Evolutionary conservation across 2,113 vertebrate species (phyloP).

Genomic region (Martes martes): DNA sequence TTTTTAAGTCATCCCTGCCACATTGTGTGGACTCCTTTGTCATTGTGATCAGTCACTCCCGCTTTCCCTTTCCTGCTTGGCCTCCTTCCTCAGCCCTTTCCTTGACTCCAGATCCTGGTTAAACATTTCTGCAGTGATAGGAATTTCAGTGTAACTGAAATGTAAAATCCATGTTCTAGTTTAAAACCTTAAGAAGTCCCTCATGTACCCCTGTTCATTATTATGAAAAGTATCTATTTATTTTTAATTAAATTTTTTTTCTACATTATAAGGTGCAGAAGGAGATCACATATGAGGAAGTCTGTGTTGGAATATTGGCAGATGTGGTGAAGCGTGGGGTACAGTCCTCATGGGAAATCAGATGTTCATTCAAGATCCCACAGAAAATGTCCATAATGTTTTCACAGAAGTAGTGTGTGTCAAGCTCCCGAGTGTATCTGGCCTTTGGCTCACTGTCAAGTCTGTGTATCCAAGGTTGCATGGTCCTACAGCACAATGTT

Average conservation of each 20-base stretch:
- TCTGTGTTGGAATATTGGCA: neutral
- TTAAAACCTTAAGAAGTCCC: neutral
- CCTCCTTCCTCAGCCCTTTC: neutral
- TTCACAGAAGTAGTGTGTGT: neutral
- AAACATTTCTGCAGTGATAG: neutral
- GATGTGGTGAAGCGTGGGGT: neutral
- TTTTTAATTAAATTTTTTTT: neutral
- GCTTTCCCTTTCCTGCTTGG: neutral
- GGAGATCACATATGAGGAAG: neutral
- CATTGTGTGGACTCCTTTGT: neutral
- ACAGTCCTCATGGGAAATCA: neutral
- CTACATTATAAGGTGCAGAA: neutral
- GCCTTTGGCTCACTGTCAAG: neutral
- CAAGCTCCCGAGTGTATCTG: neutral
- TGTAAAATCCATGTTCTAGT: neutral
- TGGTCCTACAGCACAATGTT: neutral
- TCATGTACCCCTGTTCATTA: neutral
- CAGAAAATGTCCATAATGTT: neutral
- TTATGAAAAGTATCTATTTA: neutral
- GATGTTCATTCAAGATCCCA: neutral
- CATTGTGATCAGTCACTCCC: neutral
- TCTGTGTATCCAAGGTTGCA: neutral
- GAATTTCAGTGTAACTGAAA: neutral
- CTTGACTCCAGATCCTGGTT: neutral
- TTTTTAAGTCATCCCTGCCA: neutral